Base-by-base conservation (phyloP, 2,888 invertebrate genomes). In the Meteorus colon region DNA sequence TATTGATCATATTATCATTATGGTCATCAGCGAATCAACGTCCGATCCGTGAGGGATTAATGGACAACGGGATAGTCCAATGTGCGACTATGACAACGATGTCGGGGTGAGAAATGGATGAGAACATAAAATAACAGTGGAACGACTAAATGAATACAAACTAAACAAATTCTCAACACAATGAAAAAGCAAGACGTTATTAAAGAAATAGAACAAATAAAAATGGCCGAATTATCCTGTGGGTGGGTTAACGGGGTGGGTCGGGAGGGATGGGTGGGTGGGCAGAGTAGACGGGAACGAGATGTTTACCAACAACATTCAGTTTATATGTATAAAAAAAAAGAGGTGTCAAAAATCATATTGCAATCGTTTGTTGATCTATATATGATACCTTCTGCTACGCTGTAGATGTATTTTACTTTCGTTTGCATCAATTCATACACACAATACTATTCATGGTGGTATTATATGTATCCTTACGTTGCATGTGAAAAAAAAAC, bases 201-300 rank as follows among this genome's bases (percentile, higher is more conserved):
- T 41, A 12, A 41, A 31, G 72, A 77, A 70, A 48, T 60, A 76
- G 68, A 51, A 63, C 77, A 75, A n/a, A 69, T 69, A 82, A 24
- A 24, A 24, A 79, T 82, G 85, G 86, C 86, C 84, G 81, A 85
- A 82, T 81, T 80, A 81, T 76, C 74, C 19, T 55, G 19, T 55
- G 75, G 77, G 79, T 77, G 81, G 71, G 80, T 71, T 78, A 66
- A 66, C 79, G 74, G 77, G 84, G 87, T 84, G 79, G 85, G 86
- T 84, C 76, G 85, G 85, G 83, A 76, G 82, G 86, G 85, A 79
- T 76, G 77, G 84, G 86, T 84, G 77, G 85, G 85, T 82, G 75
- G 82, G 85, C 83, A 79, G 82, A 82, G 81, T 63, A 55, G 67
- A 74, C n/a, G 63, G 41, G 62, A 55, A 70, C 4, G 48, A 59